Evolutionary conservation across 1,140 invertebrate genomes (phyloP).

Genomic region (Melipona quadrifasciata): DNA sequence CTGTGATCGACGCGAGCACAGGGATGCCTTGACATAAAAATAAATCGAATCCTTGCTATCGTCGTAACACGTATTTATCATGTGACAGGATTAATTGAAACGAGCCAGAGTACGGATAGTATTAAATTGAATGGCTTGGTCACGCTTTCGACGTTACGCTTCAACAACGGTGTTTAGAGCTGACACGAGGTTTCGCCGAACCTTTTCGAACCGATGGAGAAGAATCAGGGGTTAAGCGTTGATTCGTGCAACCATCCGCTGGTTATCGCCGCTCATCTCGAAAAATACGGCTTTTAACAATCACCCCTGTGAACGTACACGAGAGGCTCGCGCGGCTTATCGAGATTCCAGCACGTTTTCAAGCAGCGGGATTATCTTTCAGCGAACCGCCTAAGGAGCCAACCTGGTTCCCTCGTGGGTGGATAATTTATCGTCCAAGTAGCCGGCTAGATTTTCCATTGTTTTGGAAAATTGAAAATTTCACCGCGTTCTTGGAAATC

Average conservation of each 20-base stretch:
- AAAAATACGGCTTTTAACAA: slow-evolving; percentile 46
- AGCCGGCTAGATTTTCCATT: neutral
- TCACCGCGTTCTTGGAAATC: neutral
- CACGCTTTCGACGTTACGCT: neutral
- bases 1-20: too few relatives aligned
- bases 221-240: slow-evolving; percentile 8
- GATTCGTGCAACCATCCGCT: slow-evolving; percentile 35
- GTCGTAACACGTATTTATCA: neutral
- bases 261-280: slow-evolving; percentile 47
- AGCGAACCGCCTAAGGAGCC: slow-evolving; percentile 37
- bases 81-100: neutral
- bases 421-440: slow-evolving; percentile 37
- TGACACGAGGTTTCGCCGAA: neutral
- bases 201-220: neutral
- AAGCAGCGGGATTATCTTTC: slow-evolving; percentile 56
- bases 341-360: slow-evolving; percentile 64
- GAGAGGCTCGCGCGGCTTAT: slow-evolving; percentile 46
- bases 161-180: neutral
- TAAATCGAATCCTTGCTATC: neutral
- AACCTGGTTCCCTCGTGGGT: slow-evolving; percentile 3
- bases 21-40: neutral
- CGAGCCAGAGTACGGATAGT: neutral
- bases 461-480: slow-evolving; percentile 20
- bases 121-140: neutral
- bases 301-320: slow-evolving; percentile 38